These are phyloP conservation scores for Anthophora plumipes DNA, from an alignment of 2,888 invertebrate genomes.

Conservation along the genomic window DNA sequence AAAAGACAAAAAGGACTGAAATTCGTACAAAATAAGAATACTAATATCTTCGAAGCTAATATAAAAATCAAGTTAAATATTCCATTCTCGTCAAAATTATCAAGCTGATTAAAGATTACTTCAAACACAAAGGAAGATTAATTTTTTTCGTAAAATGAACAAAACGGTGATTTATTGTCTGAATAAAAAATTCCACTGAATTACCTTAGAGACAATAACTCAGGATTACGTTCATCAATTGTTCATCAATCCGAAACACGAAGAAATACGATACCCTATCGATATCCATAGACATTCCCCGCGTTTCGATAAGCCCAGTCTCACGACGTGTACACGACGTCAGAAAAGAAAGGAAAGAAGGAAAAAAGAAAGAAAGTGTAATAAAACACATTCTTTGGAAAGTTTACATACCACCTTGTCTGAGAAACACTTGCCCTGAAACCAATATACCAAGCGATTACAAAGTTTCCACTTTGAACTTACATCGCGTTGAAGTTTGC, in stretches of 20 bases:
- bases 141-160: not conserved
- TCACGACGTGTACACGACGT: not conserved
- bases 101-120: not conserved
- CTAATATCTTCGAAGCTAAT: too few relatives aligned
- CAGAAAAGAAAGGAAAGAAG: not conserved
- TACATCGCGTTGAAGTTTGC: constrained; percentile 44
- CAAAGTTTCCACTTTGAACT: constrained; percentile 55
- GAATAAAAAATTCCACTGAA: not conserved
- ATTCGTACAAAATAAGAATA: not conserved
- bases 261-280: not conserved
- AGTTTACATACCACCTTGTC: constrained; percentile 47
- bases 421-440: constrained; percentile 54
- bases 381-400: constrained; percentile 52
- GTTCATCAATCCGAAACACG: not conserved
- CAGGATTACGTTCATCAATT: not conserved
- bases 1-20: not conserved
- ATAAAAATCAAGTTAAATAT: not conserved
- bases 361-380: constrained; percentile 32
- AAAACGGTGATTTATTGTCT: constrained; percentile 25
- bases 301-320: constrained; percentile 17
- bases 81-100: not conserved
- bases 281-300: constrained; percentile 20
- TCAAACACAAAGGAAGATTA: not conserved
- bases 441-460: constrained; percentile 56
- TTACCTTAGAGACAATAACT: not conserved